Evolutionary conservation across 2,888 invertebrate genomes (phyloP).

Genomic region (Trichopoda pennipes): DNA sequence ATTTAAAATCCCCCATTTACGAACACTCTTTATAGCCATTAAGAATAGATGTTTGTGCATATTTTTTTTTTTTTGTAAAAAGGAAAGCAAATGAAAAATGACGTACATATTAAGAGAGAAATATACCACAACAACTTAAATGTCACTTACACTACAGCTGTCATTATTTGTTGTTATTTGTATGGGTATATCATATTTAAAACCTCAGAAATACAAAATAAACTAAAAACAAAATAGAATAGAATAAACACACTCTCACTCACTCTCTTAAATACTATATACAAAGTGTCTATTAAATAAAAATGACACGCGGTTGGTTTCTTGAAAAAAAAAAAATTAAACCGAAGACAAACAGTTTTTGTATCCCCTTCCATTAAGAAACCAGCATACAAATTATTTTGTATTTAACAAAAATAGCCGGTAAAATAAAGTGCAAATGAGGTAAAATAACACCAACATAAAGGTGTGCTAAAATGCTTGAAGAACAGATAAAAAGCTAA

Average conservation of each 20-base stretch:
- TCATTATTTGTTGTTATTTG: slow-evolving; percentile 48
- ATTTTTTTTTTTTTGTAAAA: not conserved
- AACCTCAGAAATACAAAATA: slow-evolving; percentile 25
- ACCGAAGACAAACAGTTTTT: slow-evolving; percentile 38
- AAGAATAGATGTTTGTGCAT: not conserved
- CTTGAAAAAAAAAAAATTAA: slow-evolving; percentile 14
- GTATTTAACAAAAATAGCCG: slow-evolving; percentile 22
- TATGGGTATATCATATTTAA: slow-evolving; percentile 50
- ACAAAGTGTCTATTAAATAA: slow-evolving; percentile 28
- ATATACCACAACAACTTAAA: slow-evolving; percentile 43
- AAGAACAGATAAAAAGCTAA: slow-evolving; percentile 27
- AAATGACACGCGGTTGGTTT: slow-evolving; percentile 41
- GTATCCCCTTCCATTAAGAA: not conserved
- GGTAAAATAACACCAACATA: slow-evolving; percentile 33
- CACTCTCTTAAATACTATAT: no score
- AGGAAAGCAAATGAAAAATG: slow-evolving; percentile 25
- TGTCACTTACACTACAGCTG: slow-evolving; percentile 57
- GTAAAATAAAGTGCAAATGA: slow-evolving; percentile 65
- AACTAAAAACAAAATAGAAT: slow-evolving; percentile 23
- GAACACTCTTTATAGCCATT: not conserved
- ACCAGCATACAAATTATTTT: not conserved
- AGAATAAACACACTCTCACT: not conserved
- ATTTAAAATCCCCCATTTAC: slow-evolving; percentile 28
- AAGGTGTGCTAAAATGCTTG: slow-evolving; percentile 40
- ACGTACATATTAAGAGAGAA: slow-evolving; percentile 22